phyloP scores from a whole-genome alignment of 2,113 vertebrate genomes.

The Antechinus stuartii region DNA sequence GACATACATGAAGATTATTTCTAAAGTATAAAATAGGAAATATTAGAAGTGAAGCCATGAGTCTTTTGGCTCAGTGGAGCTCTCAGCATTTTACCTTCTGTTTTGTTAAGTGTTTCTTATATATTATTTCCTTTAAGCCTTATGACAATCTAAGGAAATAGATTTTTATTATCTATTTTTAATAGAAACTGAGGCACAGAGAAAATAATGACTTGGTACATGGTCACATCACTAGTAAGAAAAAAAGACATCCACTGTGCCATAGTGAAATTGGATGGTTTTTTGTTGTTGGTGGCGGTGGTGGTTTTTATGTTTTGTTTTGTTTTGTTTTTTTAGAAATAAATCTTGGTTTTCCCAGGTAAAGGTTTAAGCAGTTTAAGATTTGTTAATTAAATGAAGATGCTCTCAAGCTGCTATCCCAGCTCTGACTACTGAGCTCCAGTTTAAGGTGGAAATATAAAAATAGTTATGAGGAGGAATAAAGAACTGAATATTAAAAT shows the following conservation, averaged over 20 bases:
- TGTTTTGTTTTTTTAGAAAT: background rate
- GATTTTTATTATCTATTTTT: background rate
- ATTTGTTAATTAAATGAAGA: background rate
- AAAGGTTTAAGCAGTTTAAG: background rate
- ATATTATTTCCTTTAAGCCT: slow-evolving; percentile 9
- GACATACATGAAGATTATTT: background rate
- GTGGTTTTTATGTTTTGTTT: too few relatives aligned
- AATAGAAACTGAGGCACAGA: background rate
- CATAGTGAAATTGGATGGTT: background rate
- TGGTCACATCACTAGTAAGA: background rate
- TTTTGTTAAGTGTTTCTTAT: background rate
- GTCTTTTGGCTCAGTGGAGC: background rate
- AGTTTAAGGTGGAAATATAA: background rate
- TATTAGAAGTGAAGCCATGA: background rate
- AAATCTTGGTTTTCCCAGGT: background rate
- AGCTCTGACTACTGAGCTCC: background rate
- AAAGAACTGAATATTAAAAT: background rate
- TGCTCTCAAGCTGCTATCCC: background rate
- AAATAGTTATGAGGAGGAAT: background rate
- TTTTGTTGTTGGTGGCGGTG: background rate
- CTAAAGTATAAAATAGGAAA: background rate
- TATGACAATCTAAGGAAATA: slow-evolving; percentile 18
- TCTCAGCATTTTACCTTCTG: background rate
- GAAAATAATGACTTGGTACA: slow-evolving; percentile 6
- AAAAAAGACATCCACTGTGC: background rate